Evolutionary conservation across 2,888 invertebrate species (phyloP).

Genomic region (Diplolepis rosae): DNA sequence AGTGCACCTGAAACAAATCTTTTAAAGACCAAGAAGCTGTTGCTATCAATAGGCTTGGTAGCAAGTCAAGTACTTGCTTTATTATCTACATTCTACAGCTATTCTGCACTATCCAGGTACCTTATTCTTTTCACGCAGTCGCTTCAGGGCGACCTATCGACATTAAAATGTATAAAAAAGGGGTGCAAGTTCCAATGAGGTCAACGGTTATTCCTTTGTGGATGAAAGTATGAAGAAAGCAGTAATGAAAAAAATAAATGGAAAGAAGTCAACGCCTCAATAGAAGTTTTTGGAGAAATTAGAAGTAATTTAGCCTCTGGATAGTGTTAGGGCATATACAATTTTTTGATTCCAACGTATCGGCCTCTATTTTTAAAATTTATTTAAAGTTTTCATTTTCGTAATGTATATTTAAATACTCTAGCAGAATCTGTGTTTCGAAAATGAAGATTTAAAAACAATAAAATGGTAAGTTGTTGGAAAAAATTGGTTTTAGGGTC

Average conservation of each 20-base stretch:
- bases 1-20: constrained; percentile 51
- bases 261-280: not conserved
- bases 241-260: constrained; percentile 10
- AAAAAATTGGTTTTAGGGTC: too few species aligned
- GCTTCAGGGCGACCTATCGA: constrained; percentile 32
- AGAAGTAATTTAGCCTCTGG: constrained; percentile 17
- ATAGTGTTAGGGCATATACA: too few species aligned
- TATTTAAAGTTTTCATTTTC: too few species aligned
- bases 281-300: not conserved
- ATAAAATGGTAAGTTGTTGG: too few species aligned
- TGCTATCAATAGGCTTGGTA: constrained; percentile 59
- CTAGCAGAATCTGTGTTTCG: too few species aligned
- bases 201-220: constrained; percentile 4
- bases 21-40: constrained; percentile 56
- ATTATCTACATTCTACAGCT: constrained; percentile 42
- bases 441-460: too few species aligned
- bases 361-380: too few species aligned
- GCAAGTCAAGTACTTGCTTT: constrained; percentile 51
- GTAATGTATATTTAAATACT: too few species aligned
- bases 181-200: not conserved
- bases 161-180: not conserved
- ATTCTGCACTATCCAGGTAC: constrained; percentile 37
- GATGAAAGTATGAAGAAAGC: not conserved
- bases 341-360: too few species aligned
- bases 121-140: constrained; percentile 6